phyloP scores from a whole-genome alignment of 2,113 vertebrate genomes.

The Plecotus auritus region DNA sequence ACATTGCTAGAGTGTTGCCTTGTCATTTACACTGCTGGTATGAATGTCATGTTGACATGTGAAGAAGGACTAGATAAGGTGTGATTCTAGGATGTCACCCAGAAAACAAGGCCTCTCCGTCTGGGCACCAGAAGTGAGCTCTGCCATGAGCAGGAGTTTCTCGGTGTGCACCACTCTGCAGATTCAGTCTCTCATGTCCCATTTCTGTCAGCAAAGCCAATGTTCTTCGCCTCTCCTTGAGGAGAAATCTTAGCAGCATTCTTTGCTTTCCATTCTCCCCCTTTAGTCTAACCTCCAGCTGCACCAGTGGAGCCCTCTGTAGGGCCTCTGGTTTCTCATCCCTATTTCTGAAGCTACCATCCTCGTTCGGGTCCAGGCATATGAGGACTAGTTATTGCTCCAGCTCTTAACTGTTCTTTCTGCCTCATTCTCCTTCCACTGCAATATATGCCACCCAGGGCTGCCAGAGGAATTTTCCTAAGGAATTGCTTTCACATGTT shows the following conservation, averaged over 20 bases:
- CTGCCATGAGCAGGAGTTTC: neutral
- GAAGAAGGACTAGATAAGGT: neutral
- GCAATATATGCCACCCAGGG: neutral
- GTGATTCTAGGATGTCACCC: neutral
- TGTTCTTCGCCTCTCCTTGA: neutral
- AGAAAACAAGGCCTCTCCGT: neutral
- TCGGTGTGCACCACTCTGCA: neutral
- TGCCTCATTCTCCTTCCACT: neutral
- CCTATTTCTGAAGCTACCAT: neutral
- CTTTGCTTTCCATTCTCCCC: neutral
- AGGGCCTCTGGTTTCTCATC: neutral
- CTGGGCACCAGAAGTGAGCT: neutral
- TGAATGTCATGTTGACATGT: neutral
- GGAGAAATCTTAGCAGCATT: neutral
- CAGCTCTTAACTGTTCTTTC: neutral
- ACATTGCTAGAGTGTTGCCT: neutral
- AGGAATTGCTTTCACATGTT: neutral
- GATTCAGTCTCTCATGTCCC: neutral
- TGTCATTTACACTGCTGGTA: neutral
- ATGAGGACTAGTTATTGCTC: neutral
- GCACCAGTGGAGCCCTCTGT: neutral
- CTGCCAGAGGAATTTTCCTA: neutral
- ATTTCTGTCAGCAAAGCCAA: neutral
- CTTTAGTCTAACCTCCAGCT: neutral
- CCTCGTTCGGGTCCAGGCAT: neutral